A percentile compares a stretch with the other conserved stretches of the same genome.
Conservation (phyloP, 2,888 invertebrate genomes). For the Sisyra terminalis region DNA sequence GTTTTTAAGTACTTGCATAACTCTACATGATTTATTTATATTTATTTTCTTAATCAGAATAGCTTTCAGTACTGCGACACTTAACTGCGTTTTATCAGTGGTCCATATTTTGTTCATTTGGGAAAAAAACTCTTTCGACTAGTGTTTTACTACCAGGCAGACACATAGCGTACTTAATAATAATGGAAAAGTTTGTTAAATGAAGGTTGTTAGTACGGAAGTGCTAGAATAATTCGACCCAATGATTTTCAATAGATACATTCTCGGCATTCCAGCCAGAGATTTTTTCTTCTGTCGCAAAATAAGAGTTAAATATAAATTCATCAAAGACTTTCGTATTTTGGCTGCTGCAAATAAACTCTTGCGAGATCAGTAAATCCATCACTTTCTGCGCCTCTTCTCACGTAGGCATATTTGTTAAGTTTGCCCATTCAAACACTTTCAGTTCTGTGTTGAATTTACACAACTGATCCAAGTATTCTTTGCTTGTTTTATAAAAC, state of each 20-base stretch:
- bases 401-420: constrained; percentile 3
- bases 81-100: background rate
- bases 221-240: constrained; percentile 7
- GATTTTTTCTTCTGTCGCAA: constrained; percentile 2
- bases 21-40: background rate
- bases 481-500: constrained; percentile 7
- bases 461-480: constrained; percentile 5
- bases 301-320: background rate
- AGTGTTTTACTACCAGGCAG: constrained; percentile 11
- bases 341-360: constrained; percentile 9
- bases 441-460: constrained; percentile 5
- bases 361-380: constrained; percentile 9
- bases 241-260: constrained; percentile 4
- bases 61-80: constrained; percentile 2
- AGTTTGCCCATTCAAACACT: constrained; percentile 4
- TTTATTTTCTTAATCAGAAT: background rate
- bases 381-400: constrained; percentile 6
- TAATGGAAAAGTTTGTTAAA: constrained; percentile 6
- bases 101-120: constrained; percentile 5
- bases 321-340: constrained; percentile 8
- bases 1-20: background rate
- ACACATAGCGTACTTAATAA: constrained; percentile 10
- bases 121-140: constrained; percentile 11
- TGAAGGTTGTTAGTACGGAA: constrained; percentile 5
- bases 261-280: constrained; percentile 2